phyloP scores from a whole-genome alignment of 2,113 vertebrate genomes.

The Trinectes maculatus region DNA sequence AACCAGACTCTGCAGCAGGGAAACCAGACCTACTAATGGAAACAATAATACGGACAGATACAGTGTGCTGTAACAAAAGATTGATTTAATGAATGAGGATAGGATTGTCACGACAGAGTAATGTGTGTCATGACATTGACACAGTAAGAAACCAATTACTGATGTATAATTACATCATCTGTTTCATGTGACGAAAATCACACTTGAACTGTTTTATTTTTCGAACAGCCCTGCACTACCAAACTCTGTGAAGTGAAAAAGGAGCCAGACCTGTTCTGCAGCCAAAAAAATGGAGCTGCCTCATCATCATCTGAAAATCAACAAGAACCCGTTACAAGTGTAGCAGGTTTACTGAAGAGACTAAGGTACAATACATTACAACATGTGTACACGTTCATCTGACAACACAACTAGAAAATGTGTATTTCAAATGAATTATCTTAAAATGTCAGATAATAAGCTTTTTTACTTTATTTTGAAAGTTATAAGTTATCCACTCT shows the following conservation, averaged over 20 bases:
- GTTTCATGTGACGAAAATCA: not conserved
- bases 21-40: conserved; percentile 15
- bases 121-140: not conserved
- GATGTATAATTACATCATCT: not conserved
- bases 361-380: conserved; percentile 46
- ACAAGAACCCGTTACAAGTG: conserved; percentile 18
- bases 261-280: not conserved
- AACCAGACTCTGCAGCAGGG: conserved; percentile 21
- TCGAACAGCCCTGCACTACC: conserved; percentile 5
- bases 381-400: not conserved
- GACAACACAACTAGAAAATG: not conserved
- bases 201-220: not conserved
- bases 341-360: conserved; percentile 34
- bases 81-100: not conserved
- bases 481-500: too few relatives aligned
- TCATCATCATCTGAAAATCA: not conserved
- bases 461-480: too few relatives aligned
- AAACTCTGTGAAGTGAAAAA: conserved; percentile 24
- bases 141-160: not conserved
- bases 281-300: not conserved
- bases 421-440: not conserved
- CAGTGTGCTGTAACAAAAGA: not conserved
- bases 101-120: not conserved
- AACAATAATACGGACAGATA: too few relatives aligned
- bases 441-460: not conserved